Percentiles rank a stretch among this genome's conserved stretches.
Evolutionary conservation across 37 sponge, comb jelly and placozoan genomes (phyloP).

Genomic region (Geodia barretti): DNA sequence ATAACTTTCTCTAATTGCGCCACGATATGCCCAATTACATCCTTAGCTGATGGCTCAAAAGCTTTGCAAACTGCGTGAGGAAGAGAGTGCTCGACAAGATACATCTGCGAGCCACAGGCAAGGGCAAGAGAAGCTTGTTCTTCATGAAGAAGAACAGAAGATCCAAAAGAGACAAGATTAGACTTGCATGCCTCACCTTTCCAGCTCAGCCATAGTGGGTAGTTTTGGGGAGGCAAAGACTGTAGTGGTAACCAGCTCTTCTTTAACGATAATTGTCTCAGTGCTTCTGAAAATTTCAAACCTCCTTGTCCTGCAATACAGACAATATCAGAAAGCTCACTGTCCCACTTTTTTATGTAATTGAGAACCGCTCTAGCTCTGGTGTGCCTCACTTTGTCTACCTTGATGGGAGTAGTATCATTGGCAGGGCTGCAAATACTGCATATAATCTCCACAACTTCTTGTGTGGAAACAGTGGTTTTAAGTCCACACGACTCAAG

Average conservation of each 20-base stretch:
- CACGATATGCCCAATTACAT: background rate
- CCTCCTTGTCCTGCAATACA: background rate
- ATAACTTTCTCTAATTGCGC: background rate
- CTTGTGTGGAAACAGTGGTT: slow-evolving; percentile 22
- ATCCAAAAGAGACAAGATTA: slow-evolving; percentile 21
- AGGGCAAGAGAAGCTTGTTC: background rate
- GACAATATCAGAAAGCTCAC: background rate
- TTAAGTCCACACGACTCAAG: slow-evolving; percentile 27
- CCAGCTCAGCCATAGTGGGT: slow-evolving; percentile 43
- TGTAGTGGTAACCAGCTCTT: slow-evolving; percentile 49
- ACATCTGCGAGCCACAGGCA: slow-evolving; percentile 47
- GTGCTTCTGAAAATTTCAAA: slow-evolving; percentile 3
- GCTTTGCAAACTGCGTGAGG: background rate
- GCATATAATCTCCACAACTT: slow-evolving; percentile 32
- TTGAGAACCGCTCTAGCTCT: slow-evolving; percentile 43
- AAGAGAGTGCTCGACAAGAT: slow-evolving; percentile 2
- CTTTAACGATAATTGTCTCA: background rate
- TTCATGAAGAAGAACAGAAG: background rate
- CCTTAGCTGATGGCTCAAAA: background rate
- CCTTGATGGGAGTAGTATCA: background rate
- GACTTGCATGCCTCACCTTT: slow-evolving; percentile 24
- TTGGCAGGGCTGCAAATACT: background rate
- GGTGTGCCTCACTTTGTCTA: slow-evolving; percentile 2
- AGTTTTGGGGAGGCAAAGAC: slow-evolving; percentile 10
- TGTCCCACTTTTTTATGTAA: slow-evolving; percentile 3